A percentile compares a stretch with the other conserved stretches of the same genome.
These are phyloP conservation scores for Diachrysia chrysitis DNA, from an alignment of 2,888 invertebrate genomes.

Conservation along the genomic window DNA sequence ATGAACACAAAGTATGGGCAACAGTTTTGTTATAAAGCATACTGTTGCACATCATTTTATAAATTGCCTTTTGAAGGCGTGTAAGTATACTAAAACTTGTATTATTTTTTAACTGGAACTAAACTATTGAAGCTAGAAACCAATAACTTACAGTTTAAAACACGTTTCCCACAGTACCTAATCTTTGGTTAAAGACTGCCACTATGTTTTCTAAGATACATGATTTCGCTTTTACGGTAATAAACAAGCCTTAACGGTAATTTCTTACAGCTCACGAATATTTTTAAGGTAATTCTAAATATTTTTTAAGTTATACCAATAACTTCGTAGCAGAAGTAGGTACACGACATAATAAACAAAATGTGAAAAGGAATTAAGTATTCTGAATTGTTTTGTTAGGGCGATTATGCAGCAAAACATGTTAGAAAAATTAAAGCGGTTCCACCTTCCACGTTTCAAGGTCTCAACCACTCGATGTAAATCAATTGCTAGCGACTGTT, in stretches of 20 bases:
- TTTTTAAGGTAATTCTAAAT: constrained; percentile 40
- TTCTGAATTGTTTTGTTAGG: constrained; percentile 32
- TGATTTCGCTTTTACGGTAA: constrained; percentile 60
- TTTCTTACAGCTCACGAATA: constrained; percentile 19
- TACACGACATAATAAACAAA: background rate
- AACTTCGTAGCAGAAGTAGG: background rate
- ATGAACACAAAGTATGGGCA: background rate
- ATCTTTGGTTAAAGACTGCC: constrained; percentile 36
- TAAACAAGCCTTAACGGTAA: constrained; percentile 58
- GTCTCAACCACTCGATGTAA: constrained; percentile 39
- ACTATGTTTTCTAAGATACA: constrained; percentile 55
- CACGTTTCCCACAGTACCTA: constrained; percentile 60
- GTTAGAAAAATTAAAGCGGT: constrained; percentile 44
- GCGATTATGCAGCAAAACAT: constrained; percentile 45
- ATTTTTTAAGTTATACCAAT: constrained; percentile 35
- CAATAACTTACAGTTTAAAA: constrained; percentile 42
- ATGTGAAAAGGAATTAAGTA: constrained; percentile 37
- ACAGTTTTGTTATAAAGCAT: background rate
- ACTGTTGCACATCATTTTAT: constrained; percentile 23
- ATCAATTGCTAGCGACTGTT: constrained; percentile 30
- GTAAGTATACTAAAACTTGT: constrained; percentile 9
- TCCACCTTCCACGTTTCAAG: constrained; percentile 46
- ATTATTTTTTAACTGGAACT: constrained; percentile 44
- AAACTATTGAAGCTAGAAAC: constrained; percentile 43
- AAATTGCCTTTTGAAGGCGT: constrained; percentile 38